Percentiles rank a stretch among this genome's conserved stretches.
Conservation (phyloP, 2,113 vertebrate genomes). For the Pardalotus punctatus region DNA sequence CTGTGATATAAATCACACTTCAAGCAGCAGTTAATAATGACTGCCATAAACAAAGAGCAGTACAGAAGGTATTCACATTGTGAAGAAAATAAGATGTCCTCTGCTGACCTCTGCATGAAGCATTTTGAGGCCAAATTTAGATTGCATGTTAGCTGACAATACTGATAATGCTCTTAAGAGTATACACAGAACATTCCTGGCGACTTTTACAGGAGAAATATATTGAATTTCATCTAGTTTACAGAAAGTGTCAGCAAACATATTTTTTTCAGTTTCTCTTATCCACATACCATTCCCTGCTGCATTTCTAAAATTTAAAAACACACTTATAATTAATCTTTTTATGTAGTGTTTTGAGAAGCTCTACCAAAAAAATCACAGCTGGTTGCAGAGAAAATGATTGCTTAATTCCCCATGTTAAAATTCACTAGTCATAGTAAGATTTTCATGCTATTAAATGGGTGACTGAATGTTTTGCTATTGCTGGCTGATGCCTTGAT, state of each 20-base stretch:
- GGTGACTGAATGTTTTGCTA: not conserved
- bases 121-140: not conserved
- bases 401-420: not conserved
- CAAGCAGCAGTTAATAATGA: not conserved
- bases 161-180: not conserved
- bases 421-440: not conserved
- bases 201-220: not conserved
- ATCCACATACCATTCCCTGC: not conserved
- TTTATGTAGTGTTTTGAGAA: not conserved
- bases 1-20: not conserved
- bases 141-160: not conserved
- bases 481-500: not conserved
- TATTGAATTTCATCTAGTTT: not conserved
- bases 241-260: not conserved
- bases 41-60: not conserved
- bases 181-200: not conserved
- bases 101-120: not conserved
- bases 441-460: slow-evolving; percentile 2
- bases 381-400: not conserved
- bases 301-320: not conserved
- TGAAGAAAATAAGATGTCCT: not conserved
- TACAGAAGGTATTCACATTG: not conserved
- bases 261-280: not conserved
- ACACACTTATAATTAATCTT: not conserved
- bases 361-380: not conserved